Base-by-base conservation (phyloP, 1,140 invertebrate genomes). In the Euura saliciscinereae region DNA sequence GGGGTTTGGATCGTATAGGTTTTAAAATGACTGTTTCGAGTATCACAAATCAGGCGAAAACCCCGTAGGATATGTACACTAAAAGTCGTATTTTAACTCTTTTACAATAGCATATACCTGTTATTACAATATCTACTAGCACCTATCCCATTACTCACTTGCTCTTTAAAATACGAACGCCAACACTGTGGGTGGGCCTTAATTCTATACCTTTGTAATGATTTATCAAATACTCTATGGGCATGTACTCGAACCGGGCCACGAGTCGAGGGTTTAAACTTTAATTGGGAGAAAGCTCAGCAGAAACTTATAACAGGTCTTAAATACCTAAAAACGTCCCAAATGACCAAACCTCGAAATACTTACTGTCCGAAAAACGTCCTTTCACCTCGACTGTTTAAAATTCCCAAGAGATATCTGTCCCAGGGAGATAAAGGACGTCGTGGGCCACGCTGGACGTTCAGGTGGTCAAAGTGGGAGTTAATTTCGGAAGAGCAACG, bases 391-490 rank as follows among this genome's bases (percentile, higher is more conserved):
- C 51, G 51, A 10, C 71, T 43, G 43, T 46, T 75, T 74, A 76
- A 71, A 71, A 75, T 79, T 78, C 75, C 65, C 72, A 65, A 65
- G 42, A 51, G 45, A 11, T 43, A 46, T 71, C 65, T 71, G 42
- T 51, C 46, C 76, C 74, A 72, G 73, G 70, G 71, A 75, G 76
- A 76, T 73, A 74, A 73, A 76, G 70, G 70, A 65, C 68, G 64
- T 28, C 64, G 11, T 64, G 72, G 45, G 68, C 45, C 51, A 46
- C 51, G 51, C 13, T 6, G 51, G 28, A 28, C 51, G 13, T 8
- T 59, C 51, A 59, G 51, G 51, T 59, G 51, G 51, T n/a, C 51
- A n/a, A 59, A 59, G 51, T n/a, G 51, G 51, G 51, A 28, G 28
- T 59, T 59, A 59, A 59, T 59, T 59, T 59, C 3, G 51, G 10